phyloP scores from a whole-genome alignment of 1,140 invertebrate genomes.

The Aphaenogaster rudis region DNA sequence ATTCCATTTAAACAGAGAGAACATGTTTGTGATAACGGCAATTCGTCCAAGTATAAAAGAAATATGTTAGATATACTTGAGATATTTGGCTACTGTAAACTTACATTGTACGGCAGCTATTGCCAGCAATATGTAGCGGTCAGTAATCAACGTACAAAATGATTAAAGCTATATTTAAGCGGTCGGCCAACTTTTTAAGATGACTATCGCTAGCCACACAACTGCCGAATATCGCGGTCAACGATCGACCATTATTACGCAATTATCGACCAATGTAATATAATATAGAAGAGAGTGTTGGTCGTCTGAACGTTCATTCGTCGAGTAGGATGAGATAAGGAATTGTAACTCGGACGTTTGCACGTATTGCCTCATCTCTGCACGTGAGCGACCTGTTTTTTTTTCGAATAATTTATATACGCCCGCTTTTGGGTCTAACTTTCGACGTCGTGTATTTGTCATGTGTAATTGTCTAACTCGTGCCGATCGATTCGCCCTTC shows the following conservation, averaged over 20 bases:
- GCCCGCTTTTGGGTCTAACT: conserved; percentile 26
- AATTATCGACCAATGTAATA: conserved; percentile 42
- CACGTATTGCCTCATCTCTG: conserved; percentile 39
- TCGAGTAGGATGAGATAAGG: background rate
- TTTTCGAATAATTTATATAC: conserved; percentile 63
- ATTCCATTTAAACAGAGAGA: conserved; percentile 14
- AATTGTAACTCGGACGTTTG: conserved; percentile 3
- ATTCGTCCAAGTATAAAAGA: background rate
- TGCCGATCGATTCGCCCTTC: conserved; percentile 26
- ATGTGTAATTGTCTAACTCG: conserved; percentile 44
- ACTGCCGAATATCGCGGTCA: conserved; percentile 37
- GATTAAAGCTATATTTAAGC: conserved; percentile 21
- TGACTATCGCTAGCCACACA: conserved; percentile 31
- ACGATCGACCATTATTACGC: conserved; percentile 3
- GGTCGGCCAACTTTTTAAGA: background rate
- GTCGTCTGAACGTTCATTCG: background rate
- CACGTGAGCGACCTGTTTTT: conserved; percentile 31
- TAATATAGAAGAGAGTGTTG: background rate
- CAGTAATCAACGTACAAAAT: conserved; percentile 24
- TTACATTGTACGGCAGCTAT: conserved; percentile 6
- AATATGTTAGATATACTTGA: background rate
- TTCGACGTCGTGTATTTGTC: conserved; percentile 43
- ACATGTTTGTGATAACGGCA: background rate
- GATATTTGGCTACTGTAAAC: background rate
- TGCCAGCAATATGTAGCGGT: conserved; percentile 46